Conservation (phyloP, 2,113 vertebrate species). For the Quiscalus mexicanus region DNA sequence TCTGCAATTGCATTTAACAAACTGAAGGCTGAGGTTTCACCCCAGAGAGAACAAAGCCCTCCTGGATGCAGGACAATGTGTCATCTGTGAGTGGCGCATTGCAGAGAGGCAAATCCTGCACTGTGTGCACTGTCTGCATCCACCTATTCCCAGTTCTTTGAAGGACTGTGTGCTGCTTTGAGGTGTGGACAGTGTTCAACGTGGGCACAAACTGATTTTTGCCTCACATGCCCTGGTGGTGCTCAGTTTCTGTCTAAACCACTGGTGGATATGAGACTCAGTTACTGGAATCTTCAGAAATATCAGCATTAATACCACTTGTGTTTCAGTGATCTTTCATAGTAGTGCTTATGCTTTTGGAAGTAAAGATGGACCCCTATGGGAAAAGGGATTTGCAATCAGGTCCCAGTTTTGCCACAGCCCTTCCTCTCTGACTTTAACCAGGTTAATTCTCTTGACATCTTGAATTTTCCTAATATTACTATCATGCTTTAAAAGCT, state of each 20-base stretch:
- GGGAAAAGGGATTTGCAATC: not conserved
- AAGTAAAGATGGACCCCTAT: not conserved
- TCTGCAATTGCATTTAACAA: not conserved
- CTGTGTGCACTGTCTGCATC: fast-evolving
- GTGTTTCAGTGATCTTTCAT: not conserved
- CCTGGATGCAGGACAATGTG: not conserved
- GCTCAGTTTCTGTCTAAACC: not conserved
- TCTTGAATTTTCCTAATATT: not conserved
- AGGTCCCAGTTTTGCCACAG: not conserved
- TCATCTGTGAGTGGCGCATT: not conserved
- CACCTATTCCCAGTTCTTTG: fast-evolving
- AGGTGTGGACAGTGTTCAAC: not conserved
- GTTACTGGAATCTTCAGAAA: not conserved
- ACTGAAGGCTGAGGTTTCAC: slow-evolving; percentile 31
- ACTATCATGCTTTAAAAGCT: not conserved
- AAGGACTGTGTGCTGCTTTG: not conserved
- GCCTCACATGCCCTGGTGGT: fast-evolving
- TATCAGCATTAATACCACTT: not conserved
- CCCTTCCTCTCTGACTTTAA: not conserved
- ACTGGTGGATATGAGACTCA: not conserved
- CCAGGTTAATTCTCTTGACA: not conserved
- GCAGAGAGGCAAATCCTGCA: not conserved
- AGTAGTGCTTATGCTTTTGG: not conserved
- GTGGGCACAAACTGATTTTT: not conserved
- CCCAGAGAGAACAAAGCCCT: slow-evolving; percentile 42